Conservation (phyloP, 1,140 invertebrate genomes). For the Bombus balteatus region DNA sequence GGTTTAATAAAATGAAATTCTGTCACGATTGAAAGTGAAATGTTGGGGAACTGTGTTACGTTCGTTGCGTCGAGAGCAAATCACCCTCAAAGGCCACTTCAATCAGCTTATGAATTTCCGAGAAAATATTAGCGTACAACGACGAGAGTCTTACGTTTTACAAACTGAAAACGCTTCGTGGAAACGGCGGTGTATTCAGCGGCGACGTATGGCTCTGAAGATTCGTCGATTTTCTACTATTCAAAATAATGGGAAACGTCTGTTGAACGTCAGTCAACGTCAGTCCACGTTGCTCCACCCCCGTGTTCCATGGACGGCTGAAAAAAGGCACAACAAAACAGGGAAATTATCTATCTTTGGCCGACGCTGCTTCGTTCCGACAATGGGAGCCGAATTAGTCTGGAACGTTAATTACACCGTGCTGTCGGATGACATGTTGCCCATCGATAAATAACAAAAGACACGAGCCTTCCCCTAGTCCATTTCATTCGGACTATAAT, state of each 20-base stretch:
- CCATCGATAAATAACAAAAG: conserved; percentile 50
- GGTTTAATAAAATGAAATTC: background rate
- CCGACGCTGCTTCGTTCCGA: conserved; percentile 48
- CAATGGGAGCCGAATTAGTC: conserved; percentile 51
- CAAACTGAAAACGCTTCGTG: conserved; percentile 15
- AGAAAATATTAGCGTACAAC: conserved; percentile 44
- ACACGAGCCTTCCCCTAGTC: conserved; percentile 1
- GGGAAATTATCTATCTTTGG: conserved; percentile 65
- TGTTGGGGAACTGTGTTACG: background rate
- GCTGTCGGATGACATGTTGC: conserved; percentile 47
- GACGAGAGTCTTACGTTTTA: conserved; percentile 50
- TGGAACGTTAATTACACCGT: conserved; percentile 62
- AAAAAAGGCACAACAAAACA: conserved; percentile 61
- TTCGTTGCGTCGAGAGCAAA: background rate
- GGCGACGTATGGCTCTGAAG: conserved; percentile 34
- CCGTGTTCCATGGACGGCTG: conserved; percentile 34
- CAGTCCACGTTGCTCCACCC: conserved; percentile 58
- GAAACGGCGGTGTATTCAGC: conserved; percentile 27
- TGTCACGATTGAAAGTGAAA: background rate
- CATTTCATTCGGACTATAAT: conserved; percentile 30
- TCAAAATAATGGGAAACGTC: conserved; percentile 78
- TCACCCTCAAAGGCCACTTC: background rate
- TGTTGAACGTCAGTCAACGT: conserved; percentile 76
- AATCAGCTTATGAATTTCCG: conserved; percentile 28
- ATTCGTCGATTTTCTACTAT: conserved; percentile 74